A percentile compares a stretch with the other conserved stretches of the same genome.
Conservation (phyloP, 92 coral and sea anemone genomes). For the Zoanthus sansibaricus region DNA sequence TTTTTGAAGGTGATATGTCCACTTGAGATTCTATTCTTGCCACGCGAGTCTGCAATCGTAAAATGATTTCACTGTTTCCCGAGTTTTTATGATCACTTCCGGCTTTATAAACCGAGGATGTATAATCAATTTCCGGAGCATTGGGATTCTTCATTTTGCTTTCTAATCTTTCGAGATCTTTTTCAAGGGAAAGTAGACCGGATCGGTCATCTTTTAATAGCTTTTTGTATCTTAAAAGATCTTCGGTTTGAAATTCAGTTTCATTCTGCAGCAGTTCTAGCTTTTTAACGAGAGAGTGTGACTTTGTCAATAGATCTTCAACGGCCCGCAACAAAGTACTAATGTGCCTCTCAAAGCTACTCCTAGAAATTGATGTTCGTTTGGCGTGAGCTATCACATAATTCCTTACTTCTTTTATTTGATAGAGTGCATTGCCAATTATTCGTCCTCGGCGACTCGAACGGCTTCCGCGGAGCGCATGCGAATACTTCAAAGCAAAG, state of each 20-base stretch:
- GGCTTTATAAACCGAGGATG: not conserved
- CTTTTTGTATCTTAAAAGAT: conserved; percentile 41
- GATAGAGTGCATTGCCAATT: conserved; percentile 29
- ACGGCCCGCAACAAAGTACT: conserved; percentile 43
- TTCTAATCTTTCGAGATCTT: conserved; percentile 49
- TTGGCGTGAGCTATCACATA: conserved; percentile 34
- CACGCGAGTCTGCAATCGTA: conserved; percentile 31
- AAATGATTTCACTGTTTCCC: conserved; percentile 42
- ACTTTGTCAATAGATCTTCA: conserved; percentile 35
- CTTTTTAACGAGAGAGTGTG: conserved; percentile 42
- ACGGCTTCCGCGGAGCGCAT: conserved; percentile 34
- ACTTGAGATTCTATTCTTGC: conserved; percentile 22
- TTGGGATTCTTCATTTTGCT: conserved; percentile 29
- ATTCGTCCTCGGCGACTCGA: conserved; percentile 16
- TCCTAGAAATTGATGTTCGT: conserved; percentile 32
- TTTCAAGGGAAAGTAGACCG: conserved; percentile 36
- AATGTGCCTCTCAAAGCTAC: conserved; percentile 30
- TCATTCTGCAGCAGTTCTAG: conserved; percentile 38
- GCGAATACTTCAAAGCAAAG: conserved; percentile 39
- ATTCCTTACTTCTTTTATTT: conserved; percentile 45
- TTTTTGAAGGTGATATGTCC: conserved; percentile 36
- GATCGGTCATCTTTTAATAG: not conserved
- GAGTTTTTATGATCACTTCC: not conserved
- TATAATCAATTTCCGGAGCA: not conserved
- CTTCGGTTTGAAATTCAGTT: conserved; percentile 48